Conservation (phyloP, 2,888 invertebrate species). For the Pachydiplax longipennis region DNA sequence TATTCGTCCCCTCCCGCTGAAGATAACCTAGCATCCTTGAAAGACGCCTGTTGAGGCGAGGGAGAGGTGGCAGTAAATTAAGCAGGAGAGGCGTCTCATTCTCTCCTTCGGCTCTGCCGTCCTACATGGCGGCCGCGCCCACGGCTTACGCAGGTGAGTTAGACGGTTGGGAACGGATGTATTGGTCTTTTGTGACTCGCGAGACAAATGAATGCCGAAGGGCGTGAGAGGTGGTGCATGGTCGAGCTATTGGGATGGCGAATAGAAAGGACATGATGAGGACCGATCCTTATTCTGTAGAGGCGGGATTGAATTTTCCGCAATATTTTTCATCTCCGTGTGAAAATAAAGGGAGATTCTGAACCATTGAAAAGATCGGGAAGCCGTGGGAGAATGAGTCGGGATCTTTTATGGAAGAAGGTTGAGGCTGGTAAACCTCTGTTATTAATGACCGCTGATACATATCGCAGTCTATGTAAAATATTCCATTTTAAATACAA, state of each 20-base stretch:
- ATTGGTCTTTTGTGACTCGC: background rate
- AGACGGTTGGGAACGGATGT: background rate
- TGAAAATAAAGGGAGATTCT: background rate
- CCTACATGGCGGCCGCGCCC: background rate
- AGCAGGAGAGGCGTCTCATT: background rate
- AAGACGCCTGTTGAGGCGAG: background rate
- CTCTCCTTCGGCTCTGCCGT: background rate
- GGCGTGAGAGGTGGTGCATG: background rate
- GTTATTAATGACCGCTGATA: too few relatives aligned
- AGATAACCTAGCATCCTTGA: background rate
- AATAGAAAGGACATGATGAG: background rate
- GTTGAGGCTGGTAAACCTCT: too few relatives aligned
- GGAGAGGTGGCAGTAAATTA: constrained; percentile 19
- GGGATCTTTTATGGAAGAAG: too few relatives aligned
- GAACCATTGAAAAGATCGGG: background rate
- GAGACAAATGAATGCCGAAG: background rate
- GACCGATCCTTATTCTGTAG: background rate
- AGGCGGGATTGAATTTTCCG: background rate
- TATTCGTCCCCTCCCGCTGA: background rate
- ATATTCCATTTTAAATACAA: too few relatives aligned
- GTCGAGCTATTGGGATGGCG: background rate
- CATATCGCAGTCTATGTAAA: too few relatives aligned
- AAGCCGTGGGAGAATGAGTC: too few relatives aligned
- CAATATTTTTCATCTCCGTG: background rate
- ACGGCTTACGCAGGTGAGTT: background rate